phyloP scores from a whole-genome alignment of 2,888 invertebrate species.

The Dasypolia templi region DNA sequence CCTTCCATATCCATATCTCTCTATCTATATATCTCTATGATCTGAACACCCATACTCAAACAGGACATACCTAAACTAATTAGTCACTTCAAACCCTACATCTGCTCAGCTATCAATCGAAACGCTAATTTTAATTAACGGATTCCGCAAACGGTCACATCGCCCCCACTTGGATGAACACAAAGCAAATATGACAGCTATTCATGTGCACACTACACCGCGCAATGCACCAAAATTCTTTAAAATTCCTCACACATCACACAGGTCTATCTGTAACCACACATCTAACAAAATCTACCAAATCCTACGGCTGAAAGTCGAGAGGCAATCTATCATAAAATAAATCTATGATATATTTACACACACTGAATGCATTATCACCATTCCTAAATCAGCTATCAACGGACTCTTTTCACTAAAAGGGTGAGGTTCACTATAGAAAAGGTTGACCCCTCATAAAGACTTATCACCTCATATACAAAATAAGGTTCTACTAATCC shows the following conservation, averaged over 20 bases:
- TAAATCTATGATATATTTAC: slow-evolving; percentile 90
- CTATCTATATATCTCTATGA: background rate
- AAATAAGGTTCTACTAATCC: slow-evolving; percentile 90
- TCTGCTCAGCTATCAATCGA: slow-evolving; percentile 70
- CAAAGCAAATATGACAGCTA: slow-evolving; percentile 84
- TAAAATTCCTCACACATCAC: slow-evolving; percentile 72
- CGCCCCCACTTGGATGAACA: slow-evolving; percentile 69
- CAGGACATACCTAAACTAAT: slow-evolving; percentile 53
- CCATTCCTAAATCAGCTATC: slow-evolving; percentile 90
- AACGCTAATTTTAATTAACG: slow-evolving; percentile 81
- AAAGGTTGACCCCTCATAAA: slow-evolving; percentile 91
- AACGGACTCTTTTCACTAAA: slow-evolving; percentile 91
- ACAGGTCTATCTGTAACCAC: slow-evolving; percentile 56
- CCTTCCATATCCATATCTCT: background rate
- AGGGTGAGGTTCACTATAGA: slow-evolving; percentile 90
- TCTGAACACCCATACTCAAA: background rate
- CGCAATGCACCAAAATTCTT: slow-evolving; percentile 71
- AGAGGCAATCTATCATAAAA: slow-evolving; percentile 86
- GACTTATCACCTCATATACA: slow-evolving; percentile 91
- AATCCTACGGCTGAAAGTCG: slow-evolving; percentile 67
- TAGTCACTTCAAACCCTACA: slow-evolving; percentile 46
- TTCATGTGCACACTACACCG: slow-evolving; percentile 73
- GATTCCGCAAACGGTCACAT: slow-evolving; percentile 78
- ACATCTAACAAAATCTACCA: slow-evolving; percentile 69
- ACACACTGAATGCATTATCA: slow-evolving; percentile 89